Conservation (phyloP, 2,113 vertebrate genomes). For the Triplophysa rosa region DNA sequence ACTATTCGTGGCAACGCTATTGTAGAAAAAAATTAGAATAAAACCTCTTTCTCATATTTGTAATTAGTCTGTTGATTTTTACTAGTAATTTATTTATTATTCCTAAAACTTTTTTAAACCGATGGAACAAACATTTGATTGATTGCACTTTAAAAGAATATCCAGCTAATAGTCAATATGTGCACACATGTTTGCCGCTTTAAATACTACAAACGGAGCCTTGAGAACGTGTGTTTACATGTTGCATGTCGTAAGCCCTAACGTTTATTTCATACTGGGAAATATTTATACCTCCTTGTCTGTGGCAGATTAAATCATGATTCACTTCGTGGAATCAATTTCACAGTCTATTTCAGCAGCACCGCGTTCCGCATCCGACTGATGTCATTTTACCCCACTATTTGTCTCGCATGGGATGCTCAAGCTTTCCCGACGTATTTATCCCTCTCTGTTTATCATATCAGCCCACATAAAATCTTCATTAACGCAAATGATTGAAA, state of each 20-base stretch:
- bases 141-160: too few species aligned
- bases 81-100: too few species aligned
- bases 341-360: conserved; percentile 68
- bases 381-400: conserved; percentile 70
- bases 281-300: conserved; percentile 63
- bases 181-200: too few species aligned
- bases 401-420: conserved; percentile 65
- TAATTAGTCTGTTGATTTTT: too few species aligned
- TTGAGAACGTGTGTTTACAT: conserved; percentile 2
- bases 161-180: too few species aligned
- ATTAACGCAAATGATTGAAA: conserved; percentile 60
- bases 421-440: conserved; percentile 61
- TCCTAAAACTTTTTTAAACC: too few species aligned
- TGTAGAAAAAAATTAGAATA: too few species aligned
- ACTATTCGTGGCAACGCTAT: too few species aligned
- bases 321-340: conserved; percentile 80
- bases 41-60: too few species aligned
- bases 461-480: conserved; percentile 67
- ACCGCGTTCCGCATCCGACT: conserved; percentile 66
- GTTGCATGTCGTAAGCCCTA: background rate
- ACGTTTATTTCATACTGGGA: conserved; percentile 46
- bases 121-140: too few species aligned
- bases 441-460: conserved; percentile 65
- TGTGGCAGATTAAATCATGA: conserved; percentile 72
- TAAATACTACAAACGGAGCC: background rate